phyloP scores from a whole-genome alignment of 1,140 invertebrate species.

The Drosophila nigromelanica region DNA sequence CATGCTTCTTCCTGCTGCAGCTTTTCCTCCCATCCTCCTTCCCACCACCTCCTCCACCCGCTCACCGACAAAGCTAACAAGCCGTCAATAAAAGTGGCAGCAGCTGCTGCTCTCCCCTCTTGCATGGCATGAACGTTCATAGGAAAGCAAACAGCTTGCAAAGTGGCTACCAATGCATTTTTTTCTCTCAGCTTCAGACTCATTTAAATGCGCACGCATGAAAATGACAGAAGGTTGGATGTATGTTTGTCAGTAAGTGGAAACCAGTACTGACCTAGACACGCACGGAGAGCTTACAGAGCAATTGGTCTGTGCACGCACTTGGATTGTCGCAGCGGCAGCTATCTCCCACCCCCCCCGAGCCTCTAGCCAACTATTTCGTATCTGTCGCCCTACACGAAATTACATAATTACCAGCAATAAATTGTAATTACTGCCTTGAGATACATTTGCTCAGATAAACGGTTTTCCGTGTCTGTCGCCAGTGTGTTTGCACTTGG shows the following conservation, averaged over 20 bases:
- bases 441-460: conserved; percentile 74
- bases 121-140: conserved; percentile 2
- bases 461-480: conserved; percentile 71
- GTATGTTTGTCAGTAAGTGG: neutral
- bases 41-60: neutral
- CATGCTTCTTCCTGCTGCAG: neutral
- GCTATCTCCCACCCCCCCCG: neutral
- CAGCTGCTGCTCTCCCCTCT: neutral
- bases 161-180: conserved; percentile 11
- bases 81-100: conserved; percentile 53
- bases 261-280: conserved; percentile 37
- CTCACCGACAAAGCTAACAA: conserved; percentile 38
- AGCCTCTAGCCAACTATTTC: conserved; percentile 5
- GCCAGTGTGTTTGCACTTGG: conserved; percentile 28
- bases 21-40: conserved; percentile 3
- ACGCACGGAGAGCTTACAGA: conserved; percentile 32
- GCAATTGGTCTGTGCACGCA: conserved; percentile 29
- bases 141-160: conserved; percentile 38
- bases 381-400: conserved; percentile 39
- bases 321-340: conserved; percentile 27
- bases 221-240: conserved; percentile 1
- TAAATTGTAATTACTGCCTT: conserved; percentile 79
- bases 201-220: conserved; percentile 49
- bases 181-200: conserved; percentile 23
- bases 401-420: conserved; percentile 78